These are phyloP conservation scores for Drosophila watanabei DNA, from an alignment of 1,140 invertebrate genomes.

Conservation along the genomic window DNA sequence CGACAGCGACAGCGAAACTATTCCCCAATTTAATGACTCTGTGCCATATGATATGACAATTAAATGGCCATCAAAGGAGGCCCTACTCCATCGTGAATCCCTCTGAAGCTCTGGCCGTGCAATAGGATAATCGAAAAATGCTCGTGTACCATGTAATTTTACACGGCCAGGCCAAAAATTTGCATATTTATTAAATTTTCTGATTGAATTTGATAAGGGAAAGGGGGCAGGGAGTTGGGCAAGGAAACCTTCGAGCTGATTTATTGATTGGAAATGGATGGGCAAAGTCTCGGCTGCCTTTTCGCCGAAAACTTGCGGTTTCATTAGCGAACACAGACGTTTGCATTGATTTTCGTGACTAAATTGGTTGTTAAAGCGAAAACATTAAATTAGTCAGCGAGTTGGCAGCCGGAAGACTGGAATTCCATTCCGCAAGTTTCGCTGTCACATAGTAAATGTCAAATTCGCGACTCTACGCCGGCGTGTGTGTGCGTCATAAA, in stretches of 20 bases:
- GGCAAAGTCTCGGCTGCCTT: conserved; percentile 25
- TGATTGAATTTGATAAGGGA: conserved; percentile 71
- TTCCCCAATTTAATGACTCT: not conserved
- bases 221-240: not conserved
- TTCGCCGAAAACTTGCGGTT: conserved; percentile 45
- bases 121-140: conserved; percentile 63
- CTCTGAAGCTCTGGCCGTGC: conserved; percentile 32
- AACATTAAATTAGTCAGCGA: conserved; percentile 54
- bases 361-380: conserved; percentile 54
- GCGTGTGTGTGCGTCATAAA: conserved; percentile 12
- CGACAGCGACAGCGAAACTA: conserved; percentile 8
- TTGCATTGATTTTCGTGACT: conserved; percentile 52
- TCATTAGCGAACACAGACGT: conserved; percentile 40
- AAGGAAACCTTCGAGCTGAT: conserved; percentile 11
- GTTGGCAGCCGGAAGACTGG: conserved; percentile 16
- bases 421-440: conserved; percentile 48
- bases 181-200: conserved; percentile 83
- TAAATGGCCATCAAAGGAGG: conserved; percentile 57
- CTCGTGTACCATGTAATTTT: conserved; percentile 62
- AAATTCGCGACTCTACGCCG: conserved; percentile 40
- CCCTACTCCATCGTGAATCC: not conserved
- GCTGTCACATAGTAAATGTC: conserved; percentile 37
- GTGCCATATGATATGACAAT: conserved; percentile 45
- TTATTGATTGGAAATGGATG: conserved; percentile 37
- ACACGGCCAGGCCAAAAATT: conserved; percentile 55